Evolutionary conservation across 35 echinoderm and acorn worm genomes (phyloP).

Genomic region (Antedon bifida): DNA sequence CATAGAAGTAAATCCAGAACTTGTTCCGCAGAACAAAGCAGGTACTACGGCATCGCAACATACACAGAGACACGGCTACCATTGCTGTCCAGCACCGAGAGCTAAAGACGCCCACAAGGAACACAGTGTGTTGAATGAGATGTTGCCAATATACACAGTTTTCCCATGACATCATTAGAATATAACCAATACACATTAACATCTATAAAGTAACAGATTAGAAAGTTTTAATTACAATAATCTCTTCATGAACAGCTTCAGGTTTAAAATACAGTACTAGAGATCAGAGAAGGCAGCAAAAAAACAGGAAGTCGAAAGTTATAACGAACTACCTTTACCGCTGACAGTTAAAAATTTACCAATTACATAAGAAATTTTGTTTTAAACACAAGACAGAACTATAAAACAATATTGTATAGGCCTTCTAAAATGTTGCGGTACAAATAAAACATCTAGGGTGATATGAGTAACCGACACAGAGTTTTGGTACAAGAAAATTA

Average conservation of each 20-base stretch:
- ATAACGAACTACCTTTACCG: too few relatives aligned
- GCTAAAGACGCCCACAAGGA: conserved; percentile 31
- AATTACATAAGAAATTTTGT: too few relatives aligned
- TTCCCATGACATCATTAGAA: conserved; percentile 5
- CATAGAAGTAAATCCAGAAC: conserved; percentile 52
- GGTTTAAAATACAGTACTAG: not conserved
- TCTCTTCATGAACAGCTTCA: too few relatives aligned
- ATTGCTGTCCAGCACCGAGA: conserved; percentile 51
- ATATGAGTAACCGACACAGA: too few relatives aligned
- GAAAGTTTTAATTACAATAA: not conserved
- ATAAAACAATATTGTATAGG: too few relatives aligned
- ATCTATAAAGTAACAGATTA: conserved; percentile 2
- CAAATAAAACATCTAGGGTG: too few relatives aligned
- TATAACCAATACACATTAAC: conserved; percentile 23
- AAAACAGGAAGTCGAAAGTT: too few relatives aligned
- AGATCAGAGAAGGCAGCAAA: not conserved
- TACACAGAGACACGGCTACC: conserved; percentile 32
- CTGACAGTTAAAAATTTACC: too few relatives aligned
- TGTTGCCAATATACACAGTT: conserved; percentile 10
- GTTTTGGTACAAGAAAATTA: too few relatives aligned
- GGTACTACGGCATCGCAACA: conserved; percentile 41
- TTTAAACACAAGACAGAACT: too few relatives aligned
- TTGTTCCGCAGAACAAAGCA: conserved; percentile 29
- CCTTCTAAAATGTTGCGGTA: too few relatives aligned
- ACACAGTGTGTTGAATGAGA: conserved; percentile 24